phyloP scores from a whole-genome alignment of 2,888 invertebrate species.

The Trissoscelio sp. region DNA sequence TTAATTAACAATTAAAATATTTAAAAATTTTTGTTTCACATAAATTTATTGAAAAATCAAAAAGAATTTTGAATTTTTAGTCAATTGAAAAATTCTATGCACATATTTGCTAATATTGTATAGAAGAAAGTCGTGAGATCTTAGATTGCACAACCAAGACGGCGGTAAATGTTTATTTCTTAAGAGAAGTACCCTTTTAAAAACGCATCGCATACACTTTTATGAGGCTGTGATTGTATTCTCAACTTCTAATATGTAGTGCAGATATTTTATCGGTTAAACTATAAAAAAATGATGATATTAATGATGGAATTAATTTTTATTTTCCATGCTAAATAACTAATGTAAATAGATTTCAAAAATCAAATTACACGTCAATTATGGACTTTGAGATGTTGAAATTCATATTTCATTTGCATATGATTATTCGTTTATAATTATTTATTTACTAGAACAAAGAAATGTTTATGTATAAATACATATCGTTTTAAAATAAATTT shows the following conservation, averaged over 20 bases:
- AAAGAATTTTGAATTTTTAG: too few species aligned
- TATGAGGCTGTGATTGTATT: constrained; percentile 81
- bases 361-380: too few species aligned
- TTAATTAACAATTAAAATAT: not conserved
- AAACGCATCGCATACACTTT: constrained; percentile 81
- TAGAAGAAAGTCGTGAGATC: constrained; percentile 64
- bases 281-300: constrained; percentile 48
- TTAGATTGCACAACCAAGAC: constrained; percentile 70
- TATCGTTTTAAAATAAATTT: constrained; percentile 17
- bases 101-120: constrained; percentile 7
- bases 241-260: constrained; percentile 75
- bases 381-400: too few species aligned
- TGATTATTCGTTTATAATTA: too few species aligned
- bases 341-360: not conserved
- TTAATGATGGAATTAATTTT: constrained; percentile 20
- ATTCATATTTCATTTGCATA: too few species aligned
- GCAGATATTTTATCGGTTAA: constrained; percentile 63
- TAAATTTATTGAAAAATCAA: too few species aligned
- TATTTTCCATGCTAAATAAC: not conserved
- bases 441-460: constrained; percentile 17
- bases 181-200: constrained; percentile 81
- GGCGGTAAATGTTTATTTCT: constrained; percentile 78
- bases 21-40: too few species aligned
- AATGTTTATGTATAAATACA: too few species aligned
- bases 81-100: constrained; percentile 17